Base-by-base conservation (phyloP, 2,888 invertebrate genomes). In the Loripinus fragilis region DNA sequence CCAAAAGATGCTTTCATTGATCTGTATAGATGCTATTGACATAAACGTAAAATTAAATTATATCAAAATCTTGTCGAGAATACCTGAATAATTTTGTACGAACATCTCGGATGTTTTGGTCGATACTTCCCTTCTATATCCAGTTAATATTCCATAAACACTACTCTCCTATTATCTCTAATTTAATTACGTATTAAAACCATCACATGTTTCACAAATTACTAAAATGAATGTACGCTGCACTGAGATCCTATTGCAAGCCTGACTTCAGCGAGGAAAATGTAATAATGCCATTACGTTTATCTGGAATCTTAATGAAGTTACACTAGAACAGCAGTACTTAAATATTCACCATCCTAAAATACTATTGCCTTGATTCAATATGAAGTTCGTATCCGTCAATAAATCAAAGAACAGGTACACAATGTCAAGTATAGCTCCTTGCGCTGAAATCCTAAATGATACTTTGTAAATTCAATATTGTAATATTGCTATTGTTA, bases 1-100 rank as follows among this genome's bases (percentile, higher is more conserved):
- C 17, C 60, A 28, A 10, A 60, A 33, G 28, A 5, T 33, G 17
- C 60, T 60, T 30, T 33, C 10, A 60, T 60, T 33, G 20, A 3
- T n/a, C 33, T 60, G 60, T 33, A 60, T 60, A 33, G 15, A 30
- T 33, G 33, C 30, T 60, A 60, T 60, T 60, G 60, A 60, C 23
- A 33, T 33, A 15, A 52, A 25, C 28, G 20, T n/a, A 60, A 33
- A 60, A 33, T 60, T 60, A 60, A 60, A 60, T 28, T 33, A 20
- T 33, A 30, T 7, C 28, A 28, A 60, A 60, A 60, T 30, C 52
- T 33, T 60, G 60, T 33, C 33, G 33, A 23, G 60, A 33, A 60
- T 60, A 60, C 33, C 33, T 60, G 60, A 60, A 60, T 60, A 33
- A 60, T 20, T 28, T 7, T 3, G 17, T 10, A 20, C 33, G 33